Evolutionary conservation across 2,797 vertebrate species (phyloP), one percentile per base, ranked within the genome.

Genomic region (Pipistrellus kuhlii): DNA sequence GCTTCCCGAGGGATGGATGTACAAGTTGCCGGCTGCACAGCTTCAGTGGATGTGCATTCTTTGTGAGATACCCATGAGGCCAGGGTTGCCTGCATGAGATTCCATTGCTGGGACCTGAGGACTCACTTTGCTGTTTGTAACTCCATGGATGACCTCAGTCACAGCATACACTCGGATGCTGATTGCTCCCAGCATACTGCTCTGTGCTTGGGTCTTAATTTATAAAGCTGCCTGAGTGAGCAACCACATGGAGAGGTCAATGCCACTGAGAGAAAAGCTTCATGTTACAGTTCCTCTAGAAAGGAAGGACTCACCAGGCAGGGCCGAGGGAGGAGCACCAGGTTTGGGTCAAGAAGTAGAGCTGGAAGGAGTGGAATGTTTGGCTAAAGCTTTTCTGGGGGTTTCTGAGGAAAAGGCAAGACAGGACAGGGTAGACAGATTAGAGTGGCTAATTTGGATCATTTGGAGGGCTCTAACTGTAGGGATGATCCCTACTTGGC

Each of bases 1-100:
- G 11, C 32, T 41, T 91, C 4, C 17, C 53, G 0, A 92, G 75
- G 85, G 90, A 85, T 57, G 94, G 94, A 93, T 88, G 57, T 87
- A 35, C 38, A 11, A 75, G 81, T 92, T 0, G 0, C 35, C 38
- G 25, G 48, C 46, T 0, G 25, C 88, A 38, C 11, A 41, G 69
- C 80, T 81, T 46, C 0, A 11, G 93, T 92, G 66, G 21, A 2
- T 20, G 64, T 81, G 48, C 6, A 68, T 51, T 8, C 4, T 94
- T 88, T 55, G 83, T 17, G 1, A 84, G 82, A 18, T 0, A 87
- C 30, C 90, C 23, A 0, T 48, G 20, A 82, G 73, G 38, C 3
- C 15, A 13, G 62, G 5, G 21, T 10, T 86, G 23, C 21, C 25
- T 66, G 83, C 30, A 10, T 80, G 83, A 85, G 69, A 66, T 69